Percentiles rank a stretch among this genome's conserved stretches.
These are phyloP conservation scores for Monochamus saltuarius DNA, from an alignment of 1,140 invertebrate species.

Conservation along the genomic window DNA sequence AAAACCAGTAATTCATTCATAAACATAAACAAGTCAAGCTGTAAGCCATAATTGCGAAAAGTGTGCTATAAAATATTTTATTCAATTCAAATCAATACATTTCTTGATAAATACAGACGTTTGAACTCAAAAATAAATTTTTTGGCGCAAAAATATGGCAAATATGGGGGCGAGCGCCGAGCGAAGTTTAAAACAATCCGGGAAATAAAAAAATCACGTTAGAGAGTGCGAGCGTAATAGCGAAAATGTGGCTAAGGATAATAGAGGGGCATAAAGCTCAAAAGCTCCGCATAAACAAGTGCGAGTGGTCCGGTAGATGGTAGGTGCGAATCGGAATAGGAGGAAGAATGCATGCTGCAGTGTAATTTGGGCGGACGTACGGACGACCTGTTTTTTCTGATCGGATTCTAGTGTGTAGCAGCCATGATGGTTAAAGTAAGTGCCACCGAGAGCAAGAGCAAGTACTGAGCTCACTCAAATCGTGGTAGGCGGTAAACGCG, in stretches of 20 bases:
- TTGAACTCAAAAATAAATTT: too few species aligned
- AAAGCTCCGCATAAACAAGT: conserved; percentile 18
- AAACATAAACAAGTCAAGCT: too few species aligned
- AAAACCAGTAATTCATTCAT: too few species aligned
- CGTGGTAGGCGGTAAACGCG: conserved; percentile 48
- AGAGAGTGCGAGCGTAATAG: too few species aligned
- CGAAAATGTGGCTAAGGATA: too few species aligned
- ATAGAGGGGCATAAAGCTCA: conserved; percentile 13
- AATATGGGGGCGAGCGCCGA: too few species aligned
- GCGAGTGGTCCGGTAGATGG: conserved; percentile 17
- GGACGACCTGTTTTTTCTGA: conserved; percentile 30
- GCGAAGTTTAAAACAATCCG: too few species aligned
- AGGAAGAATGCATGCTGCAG: conserved; percentile 35
- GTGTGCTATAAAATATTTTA: too few species aligned
- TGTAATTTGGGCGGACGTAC: conserved; percentile 29
- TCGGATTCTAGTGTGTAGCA: conserved; percentile 33
- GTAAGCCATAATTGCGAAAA: too few species aligned
- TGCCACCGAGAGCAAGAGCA: conserved; percentile 43
- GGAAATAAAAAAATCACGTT: too few species aligned
- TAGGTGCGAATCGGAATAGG: conserved; percentile 24
- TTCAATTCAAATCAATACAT: conserved; percentile 3
- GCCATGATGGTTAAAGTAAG: conserved; percentile 48
- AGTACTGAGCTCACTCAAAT: conserved; percentile 33
- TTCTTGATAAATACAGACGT: too few species aligned
- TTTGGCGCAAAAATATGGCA: too few species aligned